Conservation (phyloP, 1,140 invertebrate genomes). For the Philopotamus ludificatus region DNA sequence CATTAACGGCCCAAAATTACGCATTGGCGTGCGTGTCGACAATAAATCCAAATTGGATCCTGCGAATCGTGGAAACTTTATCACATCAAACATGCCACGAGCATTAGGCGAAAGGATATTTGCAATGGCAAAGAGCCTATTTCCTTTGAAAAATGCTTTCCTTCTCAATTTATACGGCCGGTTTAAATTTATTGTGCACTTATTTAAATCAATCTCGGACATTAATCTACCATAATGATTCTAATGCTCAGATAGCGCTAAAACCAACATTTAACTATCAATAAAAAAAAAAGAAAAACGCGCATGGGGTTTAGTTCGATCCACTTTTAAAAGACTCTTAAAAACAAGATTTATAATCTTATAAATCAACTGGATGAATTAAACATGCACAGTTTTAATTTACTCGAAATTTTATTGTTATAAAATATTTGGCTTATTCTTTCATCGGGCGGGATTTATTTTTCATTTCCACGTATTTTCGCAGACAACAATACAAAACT, state of each 20-base stretch:
- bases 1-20: background rate
- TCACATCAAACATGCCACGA: conserved; percentile 6
- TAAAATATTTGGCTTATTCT: too few relatives aligned
- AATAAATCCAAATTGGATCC: conserved; percentile 15
- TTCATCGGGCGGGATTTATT: too few relatives aligned
- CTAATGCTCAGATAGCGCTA: background rate
- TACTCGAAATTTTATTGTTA: too few relatives aligned
- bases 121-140: background rate
- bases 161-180: background rate
- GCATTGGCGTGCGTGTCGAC: conserved; percentile 8
- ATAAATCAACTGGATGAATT: too few relatives aligned
- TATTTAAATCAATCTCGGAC: background rate
- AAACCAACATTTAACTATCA: background rate
- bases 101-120: conserved; percentile 1
- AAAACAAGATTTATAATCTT: too few relatives aligned
- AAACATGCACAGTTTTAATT: too few relatives aligned
- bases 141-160: background rate
- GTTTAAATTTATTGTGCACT: too few relatives aligned
- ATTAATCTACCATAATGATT: background rate
- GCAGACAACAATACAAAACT: too few relatives aligned
- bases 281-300: too few relatives aligned
- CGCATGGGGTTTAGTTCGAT: too few relatives aligned
- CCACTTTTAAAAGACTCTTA: too few relatives aligned
- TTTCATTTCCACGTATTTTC: too few relatives aligned
- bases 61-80: conserved; percentile 13